Evolutionary conservation across 2,797 vertebrate genomes (phyloP).

Genomic region (Chaetophractus vellerosus): DNA sequence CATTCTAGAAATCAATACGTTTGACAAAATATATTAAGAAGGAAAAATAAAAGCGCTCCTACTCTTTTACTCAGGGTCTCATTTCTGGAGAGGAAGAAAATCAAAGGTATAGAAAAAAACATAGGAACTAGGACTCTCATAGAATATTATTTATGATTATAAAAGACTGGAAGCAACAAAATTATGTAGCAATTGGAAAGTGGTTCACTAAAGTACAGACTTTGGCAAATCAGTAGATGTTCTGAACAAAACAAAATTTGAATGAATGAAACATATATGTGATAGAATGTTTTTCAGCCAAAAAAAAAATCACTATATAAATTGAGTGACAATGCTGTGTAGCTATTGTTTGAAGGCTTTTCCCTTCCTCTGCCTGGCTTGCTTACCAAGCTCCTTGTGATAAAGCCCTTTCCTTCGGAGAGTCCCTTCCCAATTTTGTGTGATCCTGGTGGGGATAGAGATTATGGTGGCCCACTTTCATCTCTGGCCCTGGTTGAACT

Average conservation of each 20-base stretch:
- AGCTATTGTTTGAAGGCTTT: not conserved
- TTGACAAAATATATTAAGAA: slow-evolving; percentile 6
- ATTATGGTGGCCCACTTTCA: not conserved
- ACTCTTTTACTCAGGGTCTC: not conserved
- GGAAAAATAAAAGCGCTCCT: not conserved
- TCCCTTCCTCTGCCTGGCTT: not conserved
- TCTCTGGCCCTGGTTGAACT: not conserved
- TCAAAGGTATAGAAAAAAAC: not conserved
- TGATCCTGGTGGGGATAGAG: not conserved
- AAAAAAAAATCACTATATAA: not conserved
- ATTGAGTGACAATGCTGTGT: not conserved
- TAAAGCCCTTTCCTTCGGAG: not conserved
- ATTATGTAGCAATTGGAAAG: not conserved
- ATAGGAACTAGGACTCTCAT: not conserved
- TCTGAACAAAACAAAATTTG: not conserved
- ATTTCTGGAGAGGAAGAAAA: not conserved
- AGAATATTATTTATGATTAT: slow-evolving; percentile 18
- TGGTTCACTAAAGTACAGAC: not conserved
- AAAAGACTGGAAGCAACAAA: not conserved
- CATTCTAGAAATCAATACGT: not conserved
- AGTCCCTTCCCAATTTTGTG: not conserved
- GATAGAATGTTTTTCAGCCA: slow-evolving; percentile 9
- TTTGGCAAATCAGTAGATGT: not conserved
- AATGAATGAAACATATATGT: not conserved
- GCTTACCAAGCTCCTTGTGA: not conserved